phyloP scores from a whole-genome alignment of 2,113 vertebrate species.

The Ovis aries region ARS-UI_Ramb_v3.0 NC_056056.1:167242501-167243000 shows the following conservation, averaged over 20 bases:
- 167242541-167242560: neutral
- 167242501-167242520: neutral
- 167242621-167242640: neutral
- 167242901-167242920: conserved; percentile 47
- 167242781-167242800: conserved; percentile 27
- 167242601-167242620: neutral
- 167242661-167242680: neutral
- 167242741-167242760: neutral
- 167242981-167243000: neutral
- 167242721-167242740: neutral
- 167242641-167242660: neutral
- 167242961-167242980: neutral
- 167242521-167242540: neutral
- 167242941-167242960: neutral
- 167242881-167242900: conserved; percentile 40
- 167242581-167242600: neutral
- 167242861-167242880: conserved; percentile 51
- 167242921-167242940: neutral
- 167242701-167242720: conserved; percentile 7
- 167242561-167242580: neutral
- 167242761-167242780: conserved; percentile 42
- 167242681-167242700: neutral
- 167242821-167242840: conserved; percentile 48
- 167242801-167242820: conserved; percentile 24
- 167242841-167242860: conserved; percentile 64